Conservation (phyloP, 2,797 vertebrate genomes). For the Acrossocheilus wenchowensis region DNA sequence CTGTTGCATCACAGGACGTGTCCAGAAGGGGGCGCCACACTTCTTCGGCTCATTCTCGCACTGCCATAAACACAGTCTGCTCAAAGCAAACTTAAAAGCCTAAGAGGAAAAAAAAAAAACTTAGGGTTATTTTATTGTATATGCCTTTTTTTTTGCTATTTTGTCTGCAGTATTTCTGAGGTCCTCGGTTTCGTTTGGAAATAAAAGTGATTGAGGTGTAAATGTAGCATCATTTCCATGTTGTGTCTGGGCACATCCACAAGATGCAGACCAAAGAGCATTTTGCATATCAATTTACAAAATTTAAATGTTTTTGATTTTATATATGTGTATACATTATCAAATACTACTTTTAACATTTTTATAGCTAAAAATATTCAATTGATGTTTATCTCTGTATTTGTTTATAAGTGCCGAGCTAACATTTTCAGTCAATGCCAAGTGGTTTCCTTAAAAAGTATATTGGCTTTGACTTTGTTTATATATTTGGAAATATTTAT, state of each 20-base stretch:
- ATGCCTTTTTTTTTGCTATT: neutral
- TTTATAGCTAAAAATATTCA: conserved; percentile 16
- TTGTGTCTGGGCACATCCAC: neutral
- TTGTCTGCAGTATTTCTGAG: conserved; percentile 12
- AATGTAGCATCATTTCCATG: neutral
- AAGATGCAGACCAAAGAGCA: conserved; percentile 19
- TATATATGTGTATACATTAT: conserved; percentile 16
- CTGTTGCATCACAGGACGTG: neutral
- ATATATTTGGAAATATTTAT: conserved; percentile 43
- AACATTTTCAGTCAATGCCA: conserved; percentile 11
- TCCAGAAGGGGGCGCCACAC: conserved; percentile 43
- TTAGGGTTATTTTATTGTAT: neutral
- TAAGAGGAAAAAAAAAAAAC: neutral
- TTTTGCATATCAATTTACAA: neutral
- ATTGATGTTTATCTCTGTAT: conserved; percentile 23
- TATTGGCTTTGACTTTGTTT: conserved; percentile 33
- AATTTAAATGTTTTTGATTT: neutral
- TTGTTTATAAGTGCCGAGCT: conserved; percentile 2
- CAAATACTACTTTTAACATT: neutral
- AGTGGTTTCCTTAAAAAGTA: conserved; percentile 13
- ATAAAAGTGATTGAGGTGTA: conserved; percentile 20
- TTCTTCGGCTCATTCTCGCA: conserved; percentile 30
- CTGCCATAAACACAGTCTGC: conserved; percentile 22
- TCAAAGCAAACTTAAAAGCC: neutral
- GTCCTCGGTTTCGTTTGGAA: neutral